Evolutionary conservation across 2,113 vertebrate species (phyloP).

Genomic region (Connochaetes taurinus): DNA sequence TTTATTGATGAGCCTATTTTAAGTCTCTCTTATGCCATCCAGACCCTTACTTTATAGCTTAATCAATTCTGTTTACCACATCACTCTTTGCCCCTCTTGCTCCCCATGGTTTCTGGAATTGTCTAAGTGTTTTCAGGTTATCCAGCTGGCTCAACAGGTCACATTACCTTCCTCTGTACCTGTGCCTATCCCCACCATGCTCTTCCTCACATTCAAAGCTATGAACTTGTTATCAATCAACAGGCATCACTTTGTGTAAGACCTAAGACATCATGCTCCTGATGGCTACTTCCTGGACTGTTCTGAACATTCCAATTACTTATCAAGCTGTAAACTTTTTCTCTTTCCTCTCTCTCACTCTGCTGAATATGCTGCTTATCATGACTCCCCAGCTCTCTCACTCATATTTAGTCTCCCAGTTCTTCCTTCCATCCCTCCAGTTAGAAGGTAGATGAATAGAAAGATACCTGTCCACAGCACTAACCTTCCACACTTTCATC

Average conservation of each 20-base stretch:
- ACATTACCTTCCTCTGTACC: neutral
- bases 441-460: neutral
- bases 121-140: neutral
- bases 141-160: too few species aligned
- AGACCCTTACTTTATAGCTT: neutral
- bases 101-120: neutral
- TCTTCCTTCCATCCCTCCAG: neutral
- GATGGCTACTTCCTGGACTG: neutral
- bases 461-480: neutral
- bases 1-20: neutral
- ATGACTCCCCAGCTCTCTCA: neutral
- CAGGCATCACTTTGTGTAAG: neutral
- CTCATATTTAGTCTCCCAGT: neutral
- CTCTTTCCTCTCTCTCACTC: neutral
- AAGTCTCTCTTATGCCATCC: neutral
- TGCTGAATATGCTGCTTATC: neutral
- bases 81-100: neutral
- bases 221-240: neutral
- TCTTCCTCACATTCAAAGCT: neutral
- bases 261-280: neutral
- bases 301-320: neutral
- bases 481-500: neutral
- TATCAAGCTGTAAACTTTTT: neutral
- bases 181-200: fast-evolving
- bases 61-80: neutral